phyloP scores from a whole-genome alignment of 2,797 vertebrate genomes.

The Glyptemys insculpta region DNA sequence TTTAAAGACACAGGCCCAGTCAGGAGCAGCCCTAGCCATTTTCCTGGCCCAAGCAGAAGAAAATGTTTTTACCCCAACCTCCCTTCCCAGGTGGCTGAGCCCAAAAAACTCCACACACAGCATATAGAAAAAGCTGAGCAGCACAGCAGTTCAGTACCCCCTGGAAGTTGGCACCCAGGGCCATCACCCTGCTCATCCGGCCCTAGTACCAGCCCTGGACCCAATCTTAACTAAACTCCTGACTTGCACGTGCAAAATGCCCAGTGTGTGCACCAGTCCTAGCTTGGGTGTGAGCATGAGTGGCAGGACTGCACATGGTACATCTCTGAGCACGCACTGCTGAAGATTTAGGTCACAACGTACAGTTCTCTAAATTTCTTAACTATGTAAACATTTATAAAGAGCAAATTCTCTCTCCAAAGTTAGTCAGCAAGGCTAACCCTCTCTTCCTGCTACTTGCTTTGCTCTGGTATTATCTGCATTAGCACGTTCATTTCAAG shows the following conservation, averaged over 20 bases:
- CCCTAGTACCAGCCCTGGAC: background rate
- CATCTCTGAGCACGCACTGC: background rate
- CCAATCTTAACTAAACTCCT: background rate
- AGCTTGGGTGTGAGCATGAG: background rate
- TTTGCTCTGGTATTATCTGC: background rate
- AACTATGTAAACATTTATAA: constrained; percentile 22
- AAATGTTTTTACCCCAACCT: background rate
- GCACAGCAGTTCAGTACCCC: background rate
- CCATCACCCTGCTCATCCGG: background rate
- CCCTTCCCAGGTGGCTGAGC: background rate
- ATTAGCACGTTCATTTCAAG: rapidly evolving
- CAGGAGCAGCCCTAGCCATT: background rate
- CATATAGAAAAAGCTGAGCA: background rate
- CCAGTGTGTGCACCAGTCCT: background rate
- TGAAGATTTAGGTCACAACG: constrained; percentile 8
- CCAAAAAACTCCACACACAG: background rate
- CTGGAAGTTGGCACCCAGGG: background rate
- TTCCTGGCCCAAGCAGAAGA: background rate
- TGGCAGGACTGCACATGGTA: background rate
- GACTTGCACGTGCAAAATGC: background rate
- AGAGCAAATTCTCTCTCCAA: constrained; percentile 7
- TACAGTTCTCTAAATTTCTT: background rate
- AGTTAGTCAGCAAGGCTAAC: background rate
- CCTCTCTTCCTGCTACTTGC: constrained; percentile 3
- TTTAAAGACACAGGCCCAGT: background rate